A percentile compares a stretch with the other conserved stretches of the same genome.
These are phyloP conservation scores for Vannuccia rotundouncinata DNA, from an alignment of 2,888 invertebrate species.

Conservation along the genomic window DNA sequence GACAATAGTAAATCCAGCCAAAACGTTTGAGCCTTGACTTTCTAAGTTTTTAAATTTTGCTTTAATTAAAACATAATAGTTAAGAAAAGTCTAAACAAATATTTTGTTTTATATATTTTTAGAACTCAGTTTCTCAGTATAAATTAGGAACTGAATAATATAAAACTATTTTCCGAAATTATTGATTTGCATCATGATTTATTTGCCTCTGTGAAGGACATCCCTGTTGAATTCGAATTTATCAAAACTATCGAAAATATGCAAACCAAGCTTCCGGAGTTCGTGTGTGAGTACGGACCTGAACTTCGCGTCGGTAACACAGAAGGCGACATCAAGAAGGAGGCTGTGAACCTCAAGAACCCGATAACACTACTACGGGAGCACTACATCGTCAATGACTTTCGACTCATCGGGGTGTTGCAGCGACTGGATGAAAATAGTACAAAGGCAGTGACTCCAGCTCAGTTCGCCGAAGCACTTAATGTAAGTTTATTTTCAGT, in stretches of 20 bases:
- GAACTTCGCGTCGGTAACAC: slow-evolving; percentile 53
- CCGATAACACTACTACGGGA: slow-evolving; percentile 48
- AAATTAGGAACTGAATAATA: too few relatives aligned
- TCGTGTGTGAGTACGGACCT: slow-evolving; percentile 45
- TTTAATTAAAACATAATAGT: too few relatives aligned
- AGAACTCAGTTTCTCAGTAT: too few relatives aligned
- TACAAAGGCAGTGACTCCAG: slow-evolving; percentile 12
- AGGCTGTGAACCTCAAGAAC: slow-evolving; percentile 47
- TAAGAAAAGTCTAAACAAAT: too few relatives aligned
- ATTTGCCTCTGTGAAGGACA: too few relatives aligned
- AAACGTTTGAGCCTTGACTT: too few relatives aligned
- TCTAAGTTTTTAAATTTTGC: too few relatives aligned
- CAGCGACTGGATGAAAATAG: slow-evolving; percentile 45
- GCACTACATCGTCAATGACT: slow-evolving; percentile 52
- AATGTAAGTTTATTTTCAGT: not conserved
- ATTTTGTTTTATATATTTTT: too few relatives aligned
- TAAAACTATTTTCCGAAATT: too few relatives aligned
- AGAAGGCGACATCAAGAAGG: slow-evolving; percentile 50
- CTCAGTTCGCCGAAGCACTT: slow-evolving; percentile 28
- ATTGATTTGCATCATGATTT: too few relatives aligned
- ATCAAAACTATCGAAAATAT: slow-evolving; percentile 49
- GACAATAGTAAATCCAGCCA: too few relatives aligned
- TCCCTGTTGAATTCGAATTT: slow-evolving; percentile 54
- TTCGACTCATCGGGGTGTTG: slow-evolving; percentile 48
- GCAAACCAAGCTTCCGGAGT: slow-evolving; percentile 45